Evolutionary conservation across 2,888 invertebrate genomes (phyloP).

Genomic region (Biston betularia): DNA sequence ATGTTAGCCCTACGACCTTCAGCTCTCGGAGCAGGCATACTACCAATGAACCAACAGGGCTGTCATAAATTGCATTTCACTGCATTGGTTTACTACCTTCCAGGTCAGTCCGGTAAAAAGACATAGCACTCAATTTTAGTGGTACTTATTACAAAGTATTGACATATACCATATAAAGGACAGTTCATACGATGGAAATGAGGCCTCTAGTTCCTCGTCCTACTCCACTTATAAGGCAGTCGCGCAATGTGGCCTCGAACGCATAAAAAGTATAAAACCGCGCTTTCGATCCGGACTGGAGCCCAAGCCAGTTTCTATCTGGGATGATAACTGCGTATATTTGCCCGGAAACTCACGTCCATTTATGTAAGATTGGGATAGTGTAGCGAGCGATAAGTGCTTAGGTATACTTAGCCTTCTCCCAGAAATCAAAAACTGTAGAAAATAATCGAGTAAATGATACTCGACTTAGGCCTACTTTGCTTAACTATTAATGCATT

Average conservation of each 20-base stretch:
- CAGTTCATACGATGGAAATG: slow-evolving; percentile 42
- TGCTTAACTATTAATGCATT: background rate
- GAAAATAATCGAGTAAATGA: slow-evolving; percentile 5
- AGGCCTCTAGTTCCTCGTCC: slow-evolving; percentile 53
- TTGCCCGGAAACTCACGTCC: slow-evolving; percentile 52
- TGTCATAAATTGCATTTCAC: too few relatives aligned
- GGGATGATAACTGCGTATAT: slow-evolving; percentile 65
- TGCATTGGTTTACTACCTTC: too few relatives aligned
- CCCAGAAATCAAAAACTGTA: slow-evolving; percentile 16
- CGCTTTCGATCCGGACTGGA: slow-evolving; percentile 80
- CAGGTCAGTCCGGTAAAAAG: background rate
- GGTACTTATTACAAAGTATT: background rate
- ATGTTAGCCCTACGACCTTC: too few relatives aligned
- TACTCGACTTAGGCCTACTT: background rate
- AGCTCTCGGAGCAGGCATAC: too few relatives aligned
- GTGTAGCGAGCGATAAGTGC: slow-evolving; percentile 21
- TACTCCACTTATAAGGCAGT: slow-evolving; percentile 58
- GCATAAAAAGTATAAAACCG: slow-evolving; percentile 70
- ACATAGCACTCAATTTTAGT: slow-evolving; percentile 4
- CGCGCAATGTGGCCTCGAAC: slow-evolving; percentile 60
- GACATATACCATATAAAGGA: slow-evolving; percentile 30
- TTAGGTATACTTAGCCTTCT: slow-evolving; percentile 25
- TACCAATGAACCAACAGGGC: too few relatives aligned
- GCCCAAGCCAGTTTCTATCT: slow-evolving; percentile 71
- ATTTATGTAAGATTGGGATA: slow-evolving; percentile 43